These are phyloP conservation scores for Tolmerus cingulatus DNA, from an alignment of 2,888 invertebrate species.

Conservation along the genomic window DNA sequence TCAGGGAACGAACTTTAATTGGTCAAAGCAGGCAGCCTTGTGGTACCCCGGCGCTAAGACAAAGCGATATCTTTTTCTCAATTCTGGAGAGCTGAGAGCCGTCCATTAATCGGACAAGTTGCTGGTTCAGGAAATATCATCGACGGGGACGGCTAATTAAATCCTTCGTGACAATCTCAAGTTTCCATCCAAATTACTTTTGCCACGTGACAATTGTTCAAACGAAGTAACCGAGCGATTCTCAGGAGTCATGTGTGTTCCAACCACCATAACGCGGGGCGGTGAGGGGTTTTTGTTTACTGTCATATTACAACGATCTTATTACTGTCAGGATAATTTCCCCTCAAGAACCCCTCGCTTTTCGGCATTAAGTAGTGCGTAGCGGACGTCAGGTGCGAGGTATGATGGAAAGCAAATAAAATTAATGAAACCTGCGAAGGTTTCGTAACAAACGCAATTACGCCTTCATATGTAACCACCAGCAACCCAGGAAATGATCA, in stretches of 20 bases:
- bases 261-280: not conserved
- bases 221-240: not conserved
- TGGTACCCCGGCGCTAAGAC: not conserved
- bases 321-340: not conserved
- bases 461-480: not conserved
- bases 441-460: not conserved
- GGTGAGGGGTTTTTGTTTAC: not conserved
- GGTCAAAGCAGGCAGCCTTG: not conserved
- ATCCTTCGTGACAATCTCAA: not conserved
- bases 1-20: not conserved
- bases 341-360: not conserved
- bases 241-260: not conserved
- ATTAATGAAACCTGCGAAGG: not conserved
- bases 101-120: no score
- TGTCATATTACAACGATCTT: not conserved
- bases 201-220: not conserved
- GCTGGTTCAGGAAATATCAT: not conserved
- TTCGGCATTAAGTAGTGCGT: not conserved
- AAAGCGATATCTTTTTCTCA: not conserved
- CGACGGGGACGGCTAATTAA: not conserved
- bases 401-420: not conserved
- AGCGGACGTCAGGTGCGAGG: not conserved
- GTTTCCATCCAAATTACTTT: not conserved
- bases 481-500: not conserved
- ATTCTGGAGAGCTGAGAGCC: not conserved